Conservation (phyloP, 2,113 vertebrate genomes). For the Hipposideros armiger region DNA sequence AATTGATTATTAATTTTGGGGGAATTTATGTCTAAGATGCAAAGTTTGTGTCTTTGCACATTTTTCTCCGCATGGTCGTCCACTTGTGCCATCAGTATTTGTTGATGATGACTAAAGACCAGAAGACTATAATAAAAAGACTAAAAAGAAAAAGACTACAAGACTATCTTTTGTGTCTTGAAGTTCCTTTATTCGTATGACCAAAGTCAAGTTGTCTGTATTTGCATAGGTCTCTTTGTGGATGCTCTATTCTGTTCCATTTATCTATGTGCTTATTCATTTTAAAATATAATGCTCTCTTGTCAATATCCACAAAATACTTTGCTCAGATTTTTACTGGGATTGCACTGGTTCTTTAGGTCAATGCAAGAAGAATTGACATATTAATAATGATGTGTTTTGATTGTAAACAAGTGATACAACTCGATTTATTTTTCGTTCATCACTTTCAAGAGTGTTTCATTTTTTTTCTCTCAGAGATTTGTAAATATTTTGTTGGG, state of each 20-base stretch:
- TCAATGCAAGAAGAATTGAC: not conserved
- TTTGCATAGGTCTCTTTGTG: not conserved
- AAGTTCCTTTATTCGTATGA: not conserved
- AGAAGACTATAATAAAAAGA: not conserved
- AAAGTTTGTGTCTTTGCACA: too few species aligned
- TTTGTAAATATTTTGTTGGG: not conserved
- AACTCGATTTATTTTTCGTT: not conserved
- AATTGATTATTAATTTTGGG: too few species aligned
- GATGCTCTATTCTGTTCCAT: not conserved
- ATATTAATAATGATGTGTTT: not conserved
- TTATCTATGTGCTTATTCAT: not conserved
- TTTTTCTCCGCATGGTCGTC: too few species aligned
- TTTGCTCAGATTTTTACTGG: not conserved
- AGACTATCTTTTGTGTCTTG: not conserved
- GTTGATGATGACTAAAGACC: too few species aligned
- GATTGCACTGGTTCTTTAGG: not conserved
- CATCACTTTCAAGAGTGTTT: not conserved
- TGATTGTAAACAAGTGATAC: not conserved
- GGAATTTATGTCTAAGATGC: too few species aligned
- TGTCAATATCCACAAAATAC: not conserved
- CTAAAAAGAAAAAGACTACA: not conserved
- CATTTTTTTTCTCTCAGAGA: not conserved
- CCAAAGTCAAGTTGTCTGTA: not conserved
- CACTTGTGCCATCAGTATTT: too few species aligned
- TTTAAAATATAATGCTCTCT: not conserved